These are phyloP conservation scores for Philhelius pedissequus DNA, from an alignment of 2,888 invertebrate species.

Conservation along the genomic window DNA sequence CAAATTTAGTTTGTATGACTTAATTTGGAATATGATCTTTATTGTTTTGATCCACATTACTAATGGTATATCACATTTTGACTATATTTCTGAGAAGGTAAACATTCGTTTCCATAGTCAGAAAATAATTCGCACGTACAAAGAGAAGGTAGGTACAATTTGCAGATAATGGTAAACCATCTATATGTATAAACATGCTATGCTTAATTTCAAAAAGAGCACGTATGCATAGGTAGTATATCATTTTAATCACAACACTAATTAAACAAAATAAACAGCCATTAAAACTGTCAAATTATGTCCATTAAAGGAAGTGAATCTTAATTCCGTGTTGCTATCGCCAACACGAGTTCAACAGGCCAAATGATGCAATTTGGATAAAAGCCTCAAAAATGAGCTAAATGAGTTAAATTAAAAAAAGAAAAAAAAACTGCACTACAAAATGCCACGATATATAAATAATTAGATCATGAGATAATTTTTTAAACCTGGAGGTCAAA, in stretches of 20 bases:
- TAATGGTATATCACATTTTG: no score
- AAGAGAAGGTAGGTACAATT: not conserved
- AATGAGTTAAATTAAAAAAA: slow-evolving; percentile 5
- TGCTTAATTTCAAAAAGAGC: not conserved
- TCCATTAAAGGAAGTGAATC: slow-evolving; percentile 43
- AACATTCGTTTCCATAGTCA: not conserved
- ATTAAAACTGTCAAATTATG: slow-evolving; percentile 48
- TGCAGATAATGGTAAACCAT: not conserved
- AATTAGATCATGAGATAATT: slow-evolving; percentile 43
- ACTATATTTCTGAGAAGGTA: no score
- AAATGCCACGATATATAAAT: slow-evolving; percentile 36
- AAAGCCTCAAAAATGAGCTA: slow-evolving; percentile 20
- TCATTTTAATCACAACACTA: slow-evolving; percentile 29
- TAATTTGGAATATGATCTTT: no score
- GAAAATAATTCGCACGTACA: not conserved
- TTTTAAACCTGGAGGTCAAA: slow-evolving; percentile 39
- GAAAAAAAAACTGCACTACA: slow-evolving; percentile 23
- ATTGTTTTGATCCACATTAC: no score
- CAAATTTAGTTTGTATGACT: no score
- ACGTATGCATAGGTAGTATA: no score
- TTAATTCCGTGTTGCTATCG: slow-evolving; percentile 13
- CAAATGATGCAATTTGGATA: slow-evolving; percentile 59
- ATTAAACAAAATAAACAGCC: slow-evolving; percentile 48
- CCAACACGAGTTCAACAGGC: slow-evolving; percentile 44
- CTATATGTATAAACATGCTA: not conserved